Evolutionary conservation across 2,797 vertebrate species (phyloP).

Genomic region (Syndactyla subalaris): DNA sequence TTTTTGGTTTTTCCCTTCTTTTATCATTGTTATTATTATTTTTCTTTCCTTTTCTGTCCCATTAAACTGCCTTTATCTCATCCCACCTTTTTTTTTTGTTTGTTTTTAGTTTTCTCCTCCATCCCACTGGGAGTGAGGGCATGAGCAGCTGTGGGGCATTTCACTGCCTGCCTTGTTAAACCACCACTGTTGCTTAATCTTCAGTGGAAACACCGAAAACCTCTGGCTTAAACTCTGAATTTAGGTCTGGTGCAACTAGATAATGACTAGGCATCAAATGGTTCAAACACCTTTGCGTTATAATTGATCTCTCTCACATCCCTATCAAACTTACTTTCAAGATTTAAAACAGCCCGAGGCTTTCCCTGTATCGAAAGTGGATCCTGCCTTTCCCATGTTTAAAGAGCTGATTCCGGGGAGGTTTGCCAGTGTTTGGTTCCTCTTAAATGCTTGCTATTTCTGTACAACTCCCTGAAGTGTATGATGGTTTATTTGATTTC

Average conservation of each 20-base stretch:
- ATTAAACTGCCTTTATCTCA: not conserved
- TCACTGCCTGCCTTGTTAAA: not conserved
- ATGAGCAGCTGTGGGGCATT: not conserved
- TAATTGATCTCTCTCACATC: not conserved
- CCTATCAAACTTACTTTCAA: not conserved
- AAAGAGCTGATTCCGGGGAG: slow-evolving; percentile 18
- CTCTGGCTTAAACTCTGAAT: not conserved
- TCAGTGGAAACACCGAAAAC: not conserved
- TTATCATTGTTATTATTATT: not conserved
- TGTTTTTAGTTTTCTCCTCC: not conserved
- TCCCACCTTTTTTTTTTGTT: not conserved
- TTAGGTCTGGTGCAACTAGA: not conserved
- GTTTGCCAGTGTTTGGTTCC: slow-evolving; percentile 35
- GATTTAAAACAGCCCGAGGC: slow-evolving; percentile 25
- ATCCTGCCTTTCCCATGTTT: not conserved
- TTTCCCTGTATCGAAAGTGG: not conserved
- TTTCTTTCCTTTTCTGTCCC: not conserved
- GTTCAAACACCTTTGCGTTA: not conserved
- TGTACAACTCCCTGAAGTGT: slow-evolving; percentile 40
- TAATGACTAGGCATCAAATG: not conserved
- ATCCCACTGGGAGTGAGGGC: not conserved
- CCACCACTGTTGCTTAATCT: not conserved
- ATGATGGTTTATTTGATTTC: slow-evolving; percentile 59
- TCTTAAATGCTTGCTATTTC: slow-evolving; percentile 54
- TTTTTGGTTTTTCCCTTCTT: too few relatives aligned